These are phyloP conservation scores for Sarcophaga rosellei DNA, from an alignment of 2,888 invertebrate species.

Conservation along the genomic window DNA sequence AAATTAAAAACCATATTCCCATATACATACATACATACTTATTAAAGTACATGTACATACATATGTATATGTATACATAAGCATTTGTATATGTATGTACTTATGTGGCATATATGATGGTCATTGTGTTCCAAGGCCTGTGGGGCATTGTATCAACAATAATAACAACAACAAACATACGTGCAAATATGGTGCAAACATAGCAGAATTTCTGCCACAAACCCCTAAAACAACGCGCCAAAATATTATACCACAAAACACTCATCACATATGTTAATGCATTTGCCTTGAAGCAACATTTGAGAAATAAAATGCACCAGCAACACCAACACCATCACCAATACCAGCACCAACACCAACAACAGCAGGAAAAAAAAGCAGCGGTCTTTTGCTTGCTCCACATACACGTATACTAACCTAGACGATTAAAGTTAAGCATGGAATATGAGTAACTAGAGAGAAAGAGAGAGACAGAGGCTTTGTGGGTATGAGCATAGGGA, in stretches of 20 bases:
- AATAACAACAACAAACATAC: not conserved
- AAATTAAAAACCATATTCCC: slow-evolving; percentile 30
- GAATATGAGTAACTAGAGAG: too few relatives aligned
- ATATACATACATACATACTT: not conserved
- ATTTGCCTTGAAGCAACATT: slow-evolving; percentile 62
- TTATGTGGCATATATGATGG: slow-evolving; percentile 28
- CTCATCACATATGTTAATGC: slow-evolving; percentile 68
- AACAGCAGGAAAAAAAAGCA: not conserved
- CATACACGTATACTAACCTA: slow-evolving; percentile 10
- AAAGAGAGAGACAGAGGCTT: too few relatives aligned
- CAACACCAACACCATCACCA: not conserved
- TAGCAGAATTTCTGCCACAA: slow-evolving; percentile 22
- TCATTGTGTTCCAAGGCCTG: slow-evolving; percentile 55
- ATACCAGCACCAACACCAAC: slow-evolving; percentile 1
- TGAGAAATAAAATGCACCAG: slow-evolving; percentile 32
- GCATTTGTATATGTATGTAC: too few relatives aligned
- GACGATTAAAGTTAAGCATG: too few relatives aligned
- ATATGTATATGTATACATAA: not conserved
- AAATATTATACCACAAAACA: slow-evolving; percentile 66
- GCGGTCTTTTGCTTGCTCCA: slow-evolving; percentile 19
- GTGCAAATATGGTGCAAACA: slow-evolving; percentile 19
- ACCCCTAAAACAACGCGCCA: slow-evolving; percentile 57
- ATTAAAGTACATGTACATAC: not conserved
- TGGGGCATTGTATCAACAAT: slow-evolving; percentile 16
- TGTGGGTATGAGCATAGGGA: not conserved